Evolutionary conservation across 2,113 vertebrate species (phyloP), one percentile per base, ranked within the genome.

Genomic region (Nyctereutes procyonoides): DNA sequence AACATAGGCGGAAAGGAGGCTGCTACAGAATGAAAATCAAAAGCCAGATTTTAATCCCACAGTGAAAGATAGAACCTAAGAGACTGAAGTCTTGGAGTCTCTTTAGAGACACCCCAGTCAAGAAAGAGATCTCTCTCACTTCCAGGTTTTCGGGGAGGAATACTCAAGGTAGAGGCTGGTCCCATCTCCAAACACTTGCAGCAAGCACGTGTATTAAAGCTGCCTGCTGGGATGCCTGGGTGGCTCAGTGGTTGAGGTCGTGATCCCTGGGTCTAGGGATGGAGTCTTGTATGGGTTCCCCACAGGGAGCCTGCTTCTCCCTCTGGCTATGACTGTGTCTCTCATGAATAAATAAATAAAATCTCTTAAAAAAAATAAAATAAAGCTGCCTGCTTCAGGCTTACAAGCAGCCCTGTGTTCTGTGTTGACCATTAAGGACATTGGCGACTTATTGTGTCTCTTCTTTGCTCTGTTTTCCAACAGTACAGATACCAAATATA

Each of bases 1-100:
- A 67, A 98, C 94, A 69, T n/a, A 84, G 91, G 91, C 60, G 73
- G 88, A 95, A 95, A 65, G 30, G 60, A 76, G 89, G n/a, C 30
- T 2, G 28, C 62, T 58, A 20, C 22, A 65, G 48, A 79, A 76
- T 84, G 53, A 88, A 92, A 63, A n/a, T 32, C 51, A 4, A 81
- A 87, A 87, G 22, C 22, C 87, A 88, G 22, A 84, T 80, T 84
- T 82, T 69, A 96, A 84, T 38, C 63, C 48, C 89, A 58, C 24
- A 58, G 19, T 32, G 20, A 17, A 32, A 84, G 69, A 58, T 55
- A 30, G 8, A 32, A 48, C 32, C 10, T 8, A 53, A 84, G 19
- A 93, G 69, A 65, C 4, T 26, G 22, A 53, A 67, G 30, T 83
- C 28, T 55, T 22, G 32, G 58, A 77, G 71, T 95, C 26, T 91